Conservation (phyloP, 2,113 vertebrate species). For the Mesembrinibis cayennensis region DNA sequence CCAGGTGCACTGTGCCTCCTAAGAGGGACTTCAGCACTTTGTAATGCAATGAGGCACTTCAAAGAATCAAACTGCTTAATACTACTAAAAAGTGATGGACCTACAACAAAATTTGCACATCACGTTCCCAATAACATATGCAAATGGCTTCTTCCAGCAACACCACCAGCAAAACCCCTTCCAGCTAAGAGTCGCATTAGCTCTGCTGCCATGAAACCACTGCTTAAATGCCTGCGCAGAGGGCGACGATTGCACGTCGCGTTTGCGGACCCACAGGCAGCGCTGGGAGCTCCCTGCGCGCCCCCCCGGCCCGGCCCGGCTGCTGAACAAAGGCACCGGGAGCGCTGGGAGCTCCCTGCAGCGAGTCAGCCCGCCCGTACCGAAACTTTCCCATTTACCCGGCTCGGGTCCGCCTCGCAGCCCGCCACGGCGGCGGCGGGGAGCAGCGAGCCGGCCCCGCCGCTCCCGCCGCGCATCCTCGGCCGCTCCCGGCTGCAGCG, state of each 20-base stretch:
- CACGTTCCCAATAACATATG: fast-evolving
- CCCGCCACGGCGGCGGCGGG: neutral
- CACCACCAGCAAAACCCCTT: neutral
- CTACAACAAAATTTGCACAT: fast-evolving
- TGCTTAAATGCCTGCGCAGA: fast-evolving
- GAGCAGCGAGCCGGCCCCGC: neutral
- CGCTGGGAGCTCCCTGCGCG: fast-evolving
- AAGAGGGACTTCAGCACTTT: neutral
- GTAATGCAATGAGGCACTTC: fast-evolving
- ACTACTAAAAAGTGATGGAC: fast-evolving
- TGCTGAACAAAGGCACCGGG: neutral
- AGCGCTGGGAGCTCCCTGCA: neutral
- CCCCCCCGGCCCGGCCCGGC: too few species aligned
- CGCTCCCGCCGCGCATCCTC: neutral
- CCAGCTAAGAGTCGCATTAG: fast-evolving
- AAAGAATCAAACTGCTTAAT: fast-evolving
- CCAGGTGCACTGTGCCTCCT: fast-evolving
- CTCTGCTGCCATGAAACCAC: fast-evolving
- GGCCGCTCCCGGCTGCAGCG: neutral
- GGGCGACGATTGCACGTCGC: fast-evolving
- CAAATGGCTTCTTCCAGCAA: neutral
- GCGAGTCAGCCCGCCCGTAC: neutral
- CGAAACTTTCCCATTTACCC: neutral
- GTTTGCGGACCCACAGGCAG: fast-evolving
- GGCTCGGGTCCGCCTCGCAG: neutral